Evolutionary conservation across 2,113 vertebrate species (phyloP).

Genomic region (Barbus barbus): DNA sequence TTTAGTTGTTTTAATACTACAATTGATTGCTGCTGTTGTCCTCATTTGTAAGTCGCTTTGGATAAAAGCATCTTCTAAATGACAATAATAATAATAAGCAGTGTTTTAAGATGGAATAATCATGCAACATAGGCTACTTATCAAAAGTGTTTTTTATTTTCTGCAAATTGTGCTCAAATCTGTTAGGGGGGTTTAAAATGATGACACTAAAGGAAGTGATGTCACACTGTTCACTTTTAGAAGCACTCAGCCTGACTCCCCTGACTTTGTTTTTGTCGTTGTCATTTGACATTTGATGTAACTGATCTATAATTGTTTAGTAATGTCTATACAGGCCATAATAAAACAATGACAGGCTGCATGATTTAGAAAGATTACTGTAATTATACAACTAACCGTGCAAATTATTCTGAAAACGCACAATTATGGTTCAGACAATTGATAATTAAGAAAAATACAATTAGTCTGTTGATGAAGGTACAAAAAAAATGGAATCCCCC

Average conservation of each 20-base stretch:
- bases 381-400: slow-evolving; percentile 16
- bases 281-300: slow-evolving; percentile 24
- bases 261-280: slow-evolving; percentile 31
- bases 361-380: slow-evolving; percentile 40
- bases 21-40: too few species aligned
- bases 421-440: slow-evolving; percentile 25
- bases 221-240: neutral
- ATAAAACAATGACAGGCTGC: slow-evolving; percentile 26
- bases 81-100: too few species aligned
- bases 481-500: neutral
- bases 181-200: too few species aligned
- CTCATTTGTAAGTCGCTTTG: too few species aligned
- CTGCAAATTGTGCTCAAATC: too few species aligned
- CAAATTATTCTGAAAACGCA: slow-evolving; percentile 28
- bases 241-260: neutral
- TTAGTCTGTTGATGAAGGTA: neutral
- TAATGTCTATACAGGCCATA: slow-evolving; percentile 17
- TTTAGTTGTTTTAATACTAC: too few species aligned
- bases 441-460: slow-evolving; percentile 11
- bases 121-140: too few species aligned
- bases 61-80: too few species aligned
- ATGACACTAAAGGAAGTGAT: slow-evolving; percentile 4
- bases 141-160: too few species aligned
- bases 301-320: slow-evolving; percentile 33
- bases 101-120: too few species aligned